Base-by-base conservation (phyloP, 2,113 vertebrate species). In the Lota lota region DNA sequence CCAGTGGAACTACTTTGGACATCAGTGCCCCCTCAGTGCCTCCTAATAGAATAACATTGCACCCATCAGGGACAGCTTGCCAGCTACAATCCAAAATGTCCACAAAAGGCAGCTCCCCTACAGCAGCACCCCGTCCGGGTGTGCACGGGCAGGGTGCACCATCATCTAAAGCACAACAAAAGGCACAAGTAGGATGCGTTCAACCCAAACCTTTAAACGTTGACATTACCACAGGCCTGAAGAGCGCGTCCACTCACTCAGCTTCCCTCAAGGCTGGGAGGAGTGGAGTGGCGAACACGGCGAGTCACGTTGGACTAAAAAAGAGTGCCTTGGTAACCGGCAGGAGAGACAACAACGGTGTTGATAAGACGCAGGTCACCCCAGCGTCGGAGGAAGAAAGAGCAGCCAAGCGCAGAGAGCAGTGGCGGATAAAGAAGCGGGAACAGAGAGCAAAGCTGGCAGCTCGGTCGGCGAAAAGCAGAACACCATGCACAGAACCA, bases 351-450 rank as follows among this genome's bases (percentile, higher is more conserved):
- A 70, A 47, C 72, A 64, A n/a, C n/a, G n/a, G 74, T 28, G 60
- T 57, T 19, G 15, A 58, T 22, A 58, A 24, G 10, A 50, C 54
- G 19, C 74, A 33, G 40, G 24, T 62, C 28, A 16, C 57, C 0
- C 11, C 36, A 4, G 77, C 81, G 78, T 79, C 85, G 0, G 91
- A 92, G 64, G 91, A 93, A 62, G 88, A 92, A 76, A 89, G 59
- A 21, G 87, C 85, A 0, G 88, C 92, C 20, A 90, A 68, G 33
- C 90, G 90, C 22, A 80, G 92, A 51, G 92, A 93, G 72, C 84
- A 85, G 3, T 93, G 92, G 92, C 82, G 92, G 21, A 82, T 92
- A 51, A 93, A 92, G 78, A 93, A 93, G 72, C 76, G 90, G 57
- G 90, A 92, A 69, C 92, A 93, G 75, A 86, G 91, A 64, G 91